phyloP scores from a whole-genome alignment of 64 coral and sea anemone genomes.

The Stylophora pistillata region DNA sequence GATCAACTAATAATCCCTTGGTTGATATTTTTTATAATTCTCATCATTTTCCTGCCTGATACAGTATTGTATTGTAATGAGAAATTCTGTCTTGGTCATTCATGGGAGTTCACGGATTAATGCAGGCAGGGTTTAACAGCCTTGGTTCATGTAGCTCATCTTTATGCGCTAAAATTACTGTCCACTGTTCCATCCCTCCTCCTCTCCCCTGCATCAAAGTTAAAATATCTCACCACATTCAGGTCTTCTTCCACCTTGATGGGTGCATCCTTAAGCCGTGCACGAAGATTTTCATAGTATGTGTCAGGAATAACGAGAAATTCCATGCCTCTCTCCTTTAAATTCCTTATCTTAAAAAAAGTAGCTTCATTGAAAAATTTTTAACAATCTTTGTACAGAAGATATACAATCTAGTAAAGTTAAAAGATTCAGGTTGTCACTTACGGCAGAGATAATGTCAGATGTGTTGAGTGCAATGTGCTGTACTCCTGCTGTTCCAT shows the following conservation, averaged over 20 bases:
- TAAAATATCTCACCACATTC: constrained; percentile 53
- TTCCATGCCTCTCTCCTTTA: constrained; percentile 82
- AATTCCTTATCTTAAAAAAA: constrained; percentile 61
- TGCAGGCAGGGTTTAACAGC: too few species aligned
- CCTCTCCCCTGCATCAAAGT: too few species aligned
- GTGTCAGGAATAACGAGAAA: constrained; percentile 84
- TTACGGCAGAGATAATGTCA: constrained; percentile 80
- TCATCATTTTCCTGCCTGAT: too few species aligned
- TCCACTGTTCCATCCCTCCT: too few species aligned
- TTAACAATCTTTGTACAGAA: background rate
- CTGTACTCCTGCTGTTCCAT: constrained; percentile 80
- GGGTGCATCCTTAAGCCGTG: constrained; percentile 71
- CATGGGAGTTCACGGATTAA: too few species aligned
- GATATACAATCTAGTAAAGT: too few species aligned
- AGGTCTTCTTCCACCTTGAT: constrained; percentile 65
- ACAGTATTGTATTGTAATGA: too few species aligned
- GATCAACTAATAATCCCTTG: too few species aligned
- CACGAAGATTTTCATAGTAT: constrained; percentile 76
- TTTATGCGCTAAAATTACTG: too few species aligned
- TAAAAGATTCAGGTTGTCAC: background rate
- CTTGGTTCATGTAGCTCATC: too few species aligned
- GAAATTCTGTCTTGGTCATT: too few species aligned
- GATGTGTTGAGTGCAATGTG: constrained; percentile 85
- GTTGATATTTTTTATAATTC: too few species aligned
- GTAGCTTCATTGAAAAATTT: background rate